Conservation (phyloP, 2,113 vertebrate species). For the Otolemur garnettii region DNA sequence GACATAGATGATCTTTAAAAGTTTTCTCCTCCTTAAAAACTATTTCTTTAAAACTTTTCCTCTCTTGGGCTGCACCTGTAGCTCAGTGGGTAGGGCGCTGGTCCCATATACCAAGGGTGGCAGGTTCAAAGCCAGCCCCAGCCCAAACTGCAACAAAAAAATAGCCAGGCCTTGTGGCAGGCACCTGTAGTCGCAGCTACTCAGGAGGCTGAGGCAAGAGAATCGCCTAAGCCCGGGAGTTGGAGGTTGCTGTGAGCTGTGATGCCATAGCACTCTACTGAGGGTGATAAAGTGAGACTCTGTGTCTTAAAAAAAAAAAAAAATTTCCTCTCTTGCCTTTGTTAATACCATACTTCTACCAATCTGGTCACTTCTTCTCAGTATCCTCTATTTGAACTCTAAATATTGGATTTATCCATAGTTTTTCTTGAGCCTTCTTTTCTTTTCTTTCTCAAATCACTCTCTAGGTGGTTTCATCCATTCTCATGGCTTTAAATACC, state of each 20-base stretch:
- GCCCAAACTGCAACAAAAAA: too few species aligned
- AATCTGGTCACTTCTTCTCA: background rate
- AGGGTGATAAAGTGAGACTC: too few species aligned
- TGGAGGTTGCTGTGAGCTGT: too few species aligned
- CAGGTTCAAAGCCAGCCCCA: too few species aligned
- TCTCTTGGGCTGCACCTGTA: background rate
- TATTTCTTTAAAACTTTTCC: constrained; percentile 56
- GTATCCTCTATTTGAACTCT: background rate
- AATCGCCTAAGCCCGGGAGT: too few species aligned
- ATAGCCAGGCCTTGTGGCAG: too few species aligned
- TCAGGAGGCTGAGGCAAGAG: too few species aligned
- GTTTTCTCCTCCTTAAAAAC: constrained; percentile 35
- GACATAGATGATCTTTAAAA: constrained; percentile 52
- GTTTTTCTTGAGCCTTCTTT: background rate
- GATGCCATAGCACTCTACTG: too few species aligned
- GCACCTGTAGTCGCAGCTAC: too few species aligned
- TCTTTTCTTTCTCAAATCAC: background rate
- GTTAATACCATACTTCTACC: constrained; percentile 4
- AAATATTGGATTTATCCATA: background rate
- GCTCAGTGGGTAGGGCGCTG: too few species aligned
- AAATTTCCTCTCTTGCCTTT: constrained; percentile 37
- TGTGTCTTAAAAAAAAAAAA: too few species aligned
- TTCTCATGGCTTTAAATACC: background rate
- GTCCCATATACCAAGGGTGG: too few species aligned
- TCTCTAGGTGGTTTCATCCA: background rate